phyloP scores from a whole-genome alignment of 2,797 vertebrate genomes.

The Lithobates pipiens region DNA sequence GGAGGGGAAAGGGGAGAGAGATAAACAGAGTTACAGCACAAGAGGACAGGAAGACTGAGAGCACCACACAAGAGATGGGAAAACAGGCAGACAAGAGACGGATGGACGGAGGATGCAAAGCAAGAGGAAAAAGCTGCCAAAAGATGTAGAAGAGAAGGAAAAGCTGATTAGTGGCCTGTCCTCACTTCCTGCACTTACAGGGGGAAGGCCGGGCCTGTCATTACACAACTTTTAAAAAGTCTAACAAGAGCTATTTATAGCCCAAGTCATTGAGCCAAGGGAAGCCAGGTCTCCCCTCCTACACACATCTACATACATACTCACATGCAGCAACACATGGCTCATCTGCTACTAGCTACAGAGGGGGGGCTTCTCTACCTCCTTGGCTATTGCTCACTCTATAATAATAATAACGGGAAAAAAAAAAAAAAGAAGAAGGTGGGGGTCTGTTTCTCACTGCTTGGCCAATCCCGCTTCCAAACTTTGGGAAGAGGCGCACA shows the following conservation, averaged over 20 bases:
- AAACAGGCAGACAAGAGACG: neutral
- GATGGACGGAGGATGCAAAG: neutral
- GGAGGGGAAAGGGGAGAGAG: conserved; percentile 45
- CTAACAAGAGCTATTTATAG: conserved; percentile 52
- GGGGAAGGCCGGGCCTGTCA: conserved; percentile 43
- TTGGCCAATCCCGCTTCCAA: neutral
- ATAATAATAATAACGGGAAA: neutral
- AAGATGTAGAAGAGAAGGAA: conserved; percentile 5
- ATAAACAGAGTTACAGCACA: conserved; percentile 49
- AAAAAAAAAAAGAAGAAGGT: no score
- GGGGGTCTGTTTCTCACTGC: neutral
- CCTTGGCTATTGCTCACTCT: neutral
- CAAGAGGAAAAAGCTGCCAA: neutral
- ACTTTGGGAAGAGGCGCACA: neutral
- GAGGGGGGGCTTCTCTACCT: neutral
- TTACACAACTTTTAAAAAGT: conserved; percentile 53
- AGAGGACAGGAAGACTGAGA: conserved; percentile 28
- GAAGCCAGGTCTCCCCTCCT: conserved; percentile 21
- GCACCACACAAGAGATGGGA: neutral
- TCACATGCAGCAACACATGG: neutral
- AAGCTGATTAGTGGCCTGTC: neutral
- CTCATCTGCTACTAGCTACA: neutral
- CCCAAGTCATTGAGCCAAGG: conserved; percentile 47
- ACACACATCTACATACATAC: conserved; percentile 16
- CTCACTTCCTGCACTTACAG: conserved; percentile 32